These are phyloP conservation scores for Spialia ferax DNA, from an alignment of 2,888 invertebrate genomes.

Conservation along the genomic window DNA sequence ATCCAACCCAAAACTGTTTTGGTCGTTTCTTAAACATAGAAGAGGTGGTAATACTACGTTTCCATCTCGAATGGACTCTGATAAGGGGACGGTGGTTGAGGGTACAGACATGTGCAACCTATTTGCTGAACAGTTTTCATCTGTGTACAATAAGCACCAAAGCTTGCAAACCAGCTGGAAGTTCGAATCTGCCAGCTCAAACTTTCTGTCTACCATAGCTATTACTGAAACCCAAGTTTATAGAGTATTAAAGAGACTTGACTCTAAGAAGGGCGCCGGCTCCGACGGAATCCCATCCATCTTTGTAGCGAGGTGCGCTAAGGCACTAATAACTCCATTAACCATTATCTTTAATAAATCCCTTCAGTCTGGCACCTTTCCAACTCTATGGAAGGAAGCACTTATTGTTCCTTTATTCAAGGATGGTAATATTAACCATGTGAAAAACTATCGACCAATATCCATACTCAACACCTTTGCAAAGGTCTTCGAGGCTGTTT, in stretches of 20 bases:
- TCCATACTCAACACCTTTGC: constrained; percentile 19
- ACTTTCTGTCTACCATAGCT: not conserved
- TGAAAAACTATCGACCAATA: constrained; percentile 24
- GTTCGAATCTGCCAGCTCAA: not conserved
- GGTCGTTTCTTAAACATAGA: constrained; percentile 12
- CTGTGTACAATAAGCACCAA: not conserved
- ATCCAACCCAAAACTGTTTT: constrained; percentile 16
- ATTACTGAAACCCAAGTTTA: constrained; percentile 5
- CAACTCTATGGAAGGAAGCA: not conserved
- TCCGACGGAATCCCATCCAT: constrained; percentile 35
- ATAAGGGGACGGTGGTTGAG: not conserved
- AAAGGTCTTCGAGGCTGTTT: constrained; percentile 42
- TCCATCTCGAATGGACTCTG: not conserved
- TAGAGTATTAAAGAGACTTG: constrained; percentile 23
- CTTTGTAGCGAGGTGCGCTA: constrained; percentile 29
- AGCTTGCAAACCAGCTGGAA: no score
- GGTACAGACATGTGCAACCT: not conserved
- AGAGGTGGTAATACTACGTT: constrained; percentile 1
- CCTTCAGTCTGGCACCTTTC: not conserved
- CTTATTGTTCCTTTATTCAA: constrained; percentile 3
- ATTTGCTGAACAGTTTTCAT: constrained; percentile 5
- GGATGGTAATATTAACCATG: not conserved
- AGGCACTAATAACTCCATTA: constrained; percentile 11
- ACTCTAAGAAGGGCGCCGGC: constrained; percentile 33
- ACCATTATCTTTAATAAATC: constrained; percentile 26